Evolutionary conservation across 2,888 invertebrate species (phyloP).

Genomic region (Ctenicera cuprea): DNA sequence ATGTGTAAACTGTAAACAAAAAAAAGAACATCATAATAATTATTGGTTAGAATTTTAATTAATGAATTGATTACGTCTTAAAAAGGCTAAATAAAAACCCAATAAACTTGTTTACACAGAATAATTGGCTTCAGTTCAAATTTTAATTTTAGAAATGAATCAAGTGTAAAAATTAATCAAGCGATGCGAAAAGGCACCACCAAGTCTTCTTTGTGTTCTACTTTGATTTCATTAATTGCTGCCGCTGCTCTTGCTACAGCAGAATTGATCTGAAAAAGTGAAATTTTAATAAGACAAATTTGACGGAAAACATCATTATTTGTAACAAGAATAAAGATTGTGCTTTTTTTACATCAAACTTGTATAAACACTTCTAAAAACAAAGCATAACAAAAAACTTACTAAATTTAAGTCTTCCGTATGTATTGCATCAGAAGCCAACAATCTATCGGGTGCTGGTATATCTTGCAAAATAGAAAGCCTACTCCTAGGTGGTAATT

Average conservation of each 20-base stretch:
- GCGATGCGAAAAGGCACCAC: constrained; percentile 88
- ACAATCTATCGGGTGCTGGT: constrained; percentile 82
- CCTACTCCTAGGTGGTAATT: constrained; percentile 70
- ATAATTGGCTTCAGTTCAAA: constrained; percentile 3
- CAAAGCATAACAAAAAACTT: constrained; percentile 66
- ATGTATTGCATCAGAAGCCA: constrained; percentile 78
- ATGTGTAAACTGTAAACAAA: too few species aligned
- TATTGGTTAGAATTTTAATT: too few species aligned
- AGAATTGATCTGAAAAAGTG: constrained; percentile 79
- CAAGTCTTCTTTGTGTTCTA: constrained; percentile 91
- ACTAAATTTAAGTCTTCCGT: constrained; percentile 83
- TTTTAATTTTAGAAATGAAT: background rate
- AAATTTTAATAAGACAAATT: constrained; percentile 2
- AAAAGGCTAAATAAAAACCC: background rate
- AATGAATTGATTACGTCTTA: constrained; percentile 4
- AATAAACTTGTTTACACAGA: background rate
- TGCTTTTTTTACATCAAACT: too few species aligned
- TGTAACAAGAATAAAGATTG: too few species aligned
- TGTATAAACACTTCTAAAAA: background rate
- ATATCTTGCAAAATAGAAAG: constrained; percentile 82
- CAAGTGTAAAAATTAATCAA: constrained; percentile 24
- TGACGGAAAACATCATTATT: background rate
- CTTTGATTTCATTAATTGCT: constrained; percentile 86
- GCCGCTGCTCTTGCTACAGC: constrained; percentile 82
- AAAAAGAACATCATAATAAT: too few species aligned